These are phyloP conservation scores for Brachionus sp. DNA, from an alignment of 1,140 invertebrate genomes.

Conservation along the genomic window DNA sequence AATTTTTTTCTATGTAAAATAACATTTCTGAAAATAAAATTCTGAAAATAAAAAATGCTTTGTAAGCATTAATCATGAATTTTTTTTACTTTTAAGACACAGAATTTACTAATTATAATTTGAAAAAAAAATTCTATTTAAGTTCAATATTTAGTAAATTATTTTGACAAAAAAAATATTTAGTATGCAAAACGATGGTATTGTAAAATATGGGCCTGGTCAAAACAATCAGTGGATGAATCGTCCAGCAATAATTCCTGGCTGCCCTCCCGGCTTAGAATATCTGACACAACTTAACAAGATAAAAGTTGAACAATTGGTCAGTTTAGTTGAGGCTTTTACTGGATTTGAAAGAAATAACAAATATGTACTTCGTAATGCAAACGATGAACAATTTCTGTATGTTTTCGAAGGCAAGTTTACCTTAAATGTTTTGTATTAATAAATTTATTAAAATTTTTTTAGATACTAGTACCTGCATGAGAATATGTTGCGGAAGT, in stretches of 20 bases:
- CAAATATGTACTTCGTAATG: constrained; percentile 74
- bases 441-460: not conserved
- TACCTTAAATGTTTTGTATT: not conserved
- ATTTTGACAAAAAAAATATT: too few relatives aligned
- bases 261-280: constrained; percentile 83
- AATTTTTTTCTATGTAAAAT: too few relatives aligned
- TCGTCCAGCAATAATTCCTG: constrained; percentile 68
- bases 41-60: too few relatives aligned
- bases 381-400: constrained; percentile 70
- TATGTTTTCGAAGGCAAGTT: constrained; percentile 52
- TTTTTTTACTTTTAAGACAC: too few relatives aligned
- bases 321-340: constrained; percentile 77
- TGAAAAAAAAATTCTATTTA: too few relatives aligned
- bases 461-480: constrained; percentile 71
- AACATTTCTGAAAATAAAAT: too few relatives aligned
- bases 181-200: too few relatives aligned
- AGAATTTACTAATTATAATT: too few relatives aligned
- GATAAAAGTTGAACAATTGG: constrained; percentile 79
- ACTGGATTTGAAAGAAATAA: constrained; percentile 81
- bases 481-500: constrained; percentile 73
- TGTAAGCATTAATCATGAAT: too few relatives aligned
- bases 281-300: constrained; percentile 85
- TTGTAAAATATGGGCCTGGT: not conserved
- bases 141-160: too few relatives aligned
- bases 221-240: constrained; percentile 66